Conservation (phyloP, 2,797 vertebrate genomes). For the Enteromius fasciolatus region DNA sequence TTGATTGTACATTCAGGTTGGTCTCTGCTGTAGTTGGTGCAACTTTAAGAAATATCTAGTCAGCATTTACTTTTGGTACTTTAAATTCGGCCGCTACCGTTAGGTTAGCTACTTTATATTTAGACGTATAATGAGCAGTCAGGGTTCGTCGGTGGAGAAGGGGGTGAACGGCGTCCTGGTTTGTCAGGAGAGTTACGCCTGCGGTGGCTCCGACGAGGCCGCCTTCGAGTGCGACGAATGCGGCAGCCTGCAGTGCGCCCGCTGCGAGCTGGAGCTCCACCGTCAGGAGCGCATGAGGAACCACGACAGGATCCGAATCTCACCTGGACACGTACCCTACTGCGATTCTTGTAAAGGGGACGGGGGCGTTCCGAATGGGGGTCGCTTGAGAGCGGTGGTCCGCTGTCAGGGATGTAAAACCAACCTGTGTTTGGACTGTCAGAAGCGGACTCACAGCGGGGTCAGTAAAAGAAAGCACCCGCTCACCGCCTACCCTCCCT, state of each 20-base stretch:
- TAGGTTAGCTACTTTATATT: constrained; percentile 47
- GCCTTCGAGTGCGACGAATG: constrained; percentile 95
- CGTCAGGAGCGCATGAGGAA: constrained; percentile 89
- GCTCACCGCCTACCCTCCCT: constrained; percentile 81
- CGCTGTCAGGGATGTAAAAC: constrained; percentile 95
- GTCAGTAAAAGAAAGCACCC: constrained; percentile 93
- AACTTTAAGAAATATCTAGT: constrained; percentile 2
- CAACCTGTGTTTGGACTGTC: constrained; percentile 94
- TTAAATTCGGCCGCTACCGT: not conserved
- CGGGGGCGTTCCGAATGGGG: constrained; percentile 71
- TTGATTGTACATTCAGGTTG: constrained; percentile 13
- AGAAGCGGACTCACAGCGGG: constrained; percentile 92
- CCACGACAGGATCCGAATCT: constrained; percentile 90
- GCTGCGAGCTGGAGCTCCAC: constrained; percentile 93
- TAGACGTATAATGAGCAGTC: constrained; percentile 84
- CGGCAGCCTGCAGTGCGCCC: constrained; percentile 90
- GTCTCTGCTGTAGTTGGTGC: not conserved
- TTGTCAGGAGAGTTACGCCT: constrained; percentile 97
- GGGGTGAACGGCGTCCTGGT: constrained; percentile 79
- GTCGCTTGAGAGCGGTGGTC: constrained; percentile 85
- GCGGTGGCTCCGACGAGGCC: constrained; percentile 91
- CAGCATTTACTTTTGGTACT: not conserved
- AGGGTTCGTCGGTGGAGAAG: constrained; percentile 81
- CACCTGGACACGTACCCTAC: constrained; percentile 87
- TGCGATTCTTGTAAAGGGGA: constrained; percentile 93